Evolutionary conservation across 2,113 vertebrate species (phyloP).

Genomic region (Malaclemys terrapin): DNA sequence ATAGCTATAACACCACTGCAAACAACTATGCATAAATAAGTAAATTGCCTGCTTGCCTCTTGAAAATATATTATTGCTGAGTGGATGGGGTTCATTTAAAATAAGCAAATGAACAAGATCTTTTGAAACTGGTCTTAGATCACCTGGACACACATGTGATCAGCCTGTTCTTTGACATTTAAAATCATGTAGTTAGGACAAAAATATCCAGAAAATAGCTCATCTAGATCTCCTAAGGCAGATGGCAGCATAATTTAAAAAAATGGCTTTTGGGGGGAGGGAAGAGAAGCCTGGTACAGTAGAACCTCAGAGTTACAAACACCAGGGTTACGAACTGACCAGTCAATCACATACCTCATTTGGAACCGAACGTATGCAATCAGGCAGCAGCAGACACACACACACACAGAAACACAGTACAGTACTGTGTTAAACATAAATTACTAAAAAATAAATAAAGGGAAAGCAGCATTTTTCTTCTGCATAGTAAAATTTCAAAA

Average conservation of each 20-base stretch:
- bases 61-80: background rate
- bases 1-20: background rate
- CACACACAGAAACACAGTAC: too few species aligned
- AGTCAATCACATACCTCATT: too few species aligned
- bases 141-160: background rate
- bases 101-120: background rate
- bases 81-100: background rate
- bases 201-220: background rate
- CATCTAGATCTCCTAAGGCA: background rate
- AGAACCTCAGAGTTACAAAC: too few species aligned
- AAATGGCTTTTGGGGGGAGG: background rate
- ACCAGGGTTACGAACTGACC: too few species aligned
- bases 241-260: background rate
- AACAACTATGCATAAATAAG: constrained; percentile 44
- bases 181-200: background rate
- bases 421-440: too few species aligned
- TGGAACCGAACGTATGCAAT: too few species aligned
- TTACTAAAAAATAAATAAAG: too few species aligned
- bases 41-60: background rate
- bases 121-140: background rate
- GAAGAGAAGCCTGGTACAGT: background rate
- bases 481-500: too few species aligned
- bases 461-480: too few species aligned
- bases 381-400: too few species aligned
- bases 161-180: background rate